Evolutionary conservation across 2,113 vertebrate genomes (phyloP).

Genomic region (Melanerpes aurifrons): DNA sequence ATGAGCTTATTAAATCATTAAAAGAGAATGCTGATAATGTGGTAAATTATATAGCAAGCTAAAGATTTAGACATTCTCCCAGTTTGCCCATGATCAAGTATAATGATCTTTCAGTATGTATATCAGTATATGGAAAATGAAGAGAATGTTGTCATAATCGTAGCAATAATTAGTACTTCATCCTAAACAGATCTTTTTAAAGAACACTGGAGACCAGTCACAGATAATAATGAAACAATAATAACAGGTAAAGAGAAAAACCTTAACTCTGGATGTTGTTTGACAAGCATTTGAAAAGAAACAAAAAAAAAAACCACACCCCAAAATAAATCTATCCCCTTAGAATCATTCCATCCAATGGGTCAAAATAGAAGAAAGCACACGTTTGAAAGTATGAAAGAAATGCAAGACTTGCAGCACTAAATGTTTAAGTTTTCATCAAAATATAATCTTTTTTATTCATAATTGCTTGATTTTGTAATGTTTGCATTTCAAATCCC

Average conservation of each 20-base stretch:
- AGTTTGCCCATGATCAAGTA: not conserved
- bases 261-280: not conserved
- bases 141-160: not conserved
- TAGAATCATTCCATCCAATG: not conserved
- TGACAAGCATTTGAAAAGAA: not conserved
- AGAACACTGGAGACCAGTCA: not conserved
- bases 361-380: not conserved
- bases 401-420: not conserved
- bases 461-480: not conserved
- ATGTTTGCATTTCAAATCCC: not conserved
- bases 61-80: not conserved
- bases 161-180: not conserved
- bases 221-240: not conserved
- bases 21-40: not conserved
- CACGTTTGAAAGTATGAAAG: not conserved
- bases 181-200: not conserved
- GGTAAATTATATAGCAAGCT: not conserved
- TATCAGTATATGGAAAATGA: not conserved
- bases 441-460: not conserved
- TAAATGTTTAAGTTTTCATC: not conserved
- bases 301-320: not conserved
- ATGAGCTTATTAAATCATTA: not conserved
- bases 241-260: not conserved
- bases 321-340: not conserved
- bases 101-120: not conserved